These are phyloP conservation scores for Dione vanillae DNA, from an alignment of 2,888 invertebrate genomes.

Conservation along the genomic window DNA sequence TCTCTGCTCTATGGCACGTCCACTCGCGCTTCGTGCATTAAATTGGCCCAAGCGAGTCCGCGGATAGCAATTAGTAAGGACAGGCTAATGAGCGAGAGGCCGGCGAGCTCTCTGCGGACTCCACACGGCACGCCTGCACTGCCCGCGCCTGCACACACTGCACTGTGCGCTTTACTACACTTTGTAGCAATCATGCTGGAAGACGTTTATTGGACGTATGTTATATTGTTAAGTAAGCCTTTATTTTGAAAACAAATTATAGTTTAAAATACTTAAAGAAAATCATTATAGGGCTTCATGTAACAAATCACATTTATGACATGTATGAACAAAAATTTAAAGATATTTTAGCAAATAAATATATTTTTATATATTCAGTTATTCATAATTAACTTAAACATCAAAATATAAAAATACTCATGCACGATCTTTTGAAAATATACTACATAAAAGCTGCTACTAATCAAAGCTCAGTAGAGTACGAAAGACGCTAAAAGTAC, in stretches of 20 bases:
- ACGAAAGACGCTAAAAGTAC: too few relatives aligned
- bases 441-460: not conserved
- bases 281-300: too few relatives aligned
- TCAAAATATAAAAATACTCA: not conserved
- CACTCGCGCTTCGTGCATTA: conserved; percentile 19
- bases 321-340: too few relatives aligned
- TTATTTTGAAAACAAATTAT: too few relatives aligned
- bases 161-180: not conserved
- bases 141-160: not conserved
- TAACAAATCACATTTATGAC: too few relatives aligned
- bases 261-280: too few relatives aligned
- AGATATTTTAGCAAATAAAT: too few relatives aligned
- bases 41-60: conserved; percentile 24
- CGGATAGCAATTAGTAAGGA: conserved; percentile 37
- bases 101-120: conserved; percentile 2
- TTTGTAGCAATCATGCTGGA: not conserved
- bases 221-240: too few relatives aligned
- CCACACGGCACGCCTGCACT: not conserved
- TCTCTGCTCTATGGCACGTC: conserved; percentile 8
- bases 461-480: too few relatives aligned
- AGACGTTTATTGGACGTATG: too few relatives aligned
- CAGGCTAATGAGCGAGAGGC: conserved; percentile 23
- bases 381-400: too few relatives aligned
- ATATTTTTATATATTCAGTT: too few relatives aligned
- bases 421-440: not conserved